Evolutionary conservation across 2,113 vertebrate species (phyloP).

Genomic region (Daboia siamensis): DNA sequence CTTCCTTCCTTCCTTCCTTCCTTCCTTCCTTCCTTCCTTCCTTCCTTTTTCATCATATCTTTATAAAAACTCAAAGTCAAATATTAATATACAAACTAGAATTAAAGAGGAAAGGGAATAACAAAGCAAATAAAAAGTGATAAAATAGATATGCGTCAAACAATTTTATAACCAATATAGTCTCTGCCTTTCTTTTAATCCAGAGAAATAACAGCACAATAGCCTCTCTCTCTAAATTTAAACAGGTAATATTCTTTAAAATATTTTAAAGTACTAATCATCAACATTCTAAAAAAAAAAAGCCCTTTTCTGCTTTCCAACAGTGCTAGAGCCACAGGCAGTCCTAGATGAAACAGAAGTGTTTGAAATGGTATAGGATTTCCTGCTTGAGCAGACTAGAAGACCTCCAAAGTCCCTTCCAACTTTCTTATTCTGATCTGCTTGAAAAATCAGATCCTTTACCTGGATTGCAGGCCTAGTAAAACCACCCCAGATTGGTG

Average conservation of each 20-base stretch:
- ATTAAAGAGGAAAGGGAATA: neutral
- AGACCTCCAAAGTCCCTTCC: neutral
- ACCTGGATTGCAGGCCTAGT: neutral
- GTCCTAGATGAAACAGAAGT: neutral
- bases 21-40: too few species aligned
- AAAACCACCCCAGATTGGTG: neutral
- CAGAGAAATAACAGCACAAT: neutral
- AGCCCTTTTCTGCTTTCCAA: neutral
- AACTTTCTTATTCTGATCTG: neutral
- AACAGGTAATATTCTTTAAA: neutral
- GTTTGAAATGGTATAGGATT: neutral
- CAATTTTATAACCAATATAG: neutral
- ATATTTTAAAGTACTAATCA: neutral
- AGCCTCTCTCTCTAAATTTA: neutral
- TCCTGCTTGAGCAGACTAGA: neutral
- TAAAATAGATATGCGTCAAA: neutral
- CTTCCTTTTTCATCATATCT: neutral
- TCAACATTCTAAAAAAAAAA: neutral
- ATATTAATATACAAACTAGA: neutral
- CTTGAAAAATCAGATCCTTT: neutral
- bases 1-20: too few species aligned
- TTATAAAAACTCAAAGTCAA: neutral
- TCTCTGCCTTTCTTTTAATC: neutral
- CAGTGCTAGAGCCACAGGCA: neutral
- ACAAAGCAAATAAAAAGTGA: neutral